Evolutionary conservation across 1,140 invertebrate genomes (phyloP).

Genomic region (Drosophila gunungcola): DNA sequence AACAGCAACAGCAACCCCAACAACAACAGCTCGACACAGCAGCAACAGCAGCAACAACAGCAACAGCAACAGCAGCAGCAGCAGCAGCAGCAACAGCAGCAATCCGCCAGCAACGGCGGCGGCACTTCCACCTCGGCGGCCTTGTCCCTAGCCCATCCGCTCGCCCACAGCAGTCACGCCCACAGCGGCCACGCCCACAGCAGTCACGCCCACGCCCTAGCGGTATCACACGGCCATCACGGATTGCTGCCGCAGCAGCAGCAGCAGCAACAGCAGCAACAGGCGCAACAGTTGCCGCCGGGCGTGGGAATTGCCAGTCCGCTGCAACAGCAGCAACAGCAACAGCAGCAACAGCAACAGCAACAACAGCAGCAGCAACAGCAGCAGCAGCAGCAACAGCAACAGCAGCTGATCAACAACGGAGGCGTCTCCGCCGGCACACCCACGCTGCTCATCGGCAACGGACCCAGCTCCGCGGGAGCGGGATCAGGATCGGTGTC

Average conservation of each 20-base stretch:
- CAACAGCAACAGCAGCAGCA: constrained; percentile 36
- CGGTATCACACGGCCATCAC: constrained; percentile 74
- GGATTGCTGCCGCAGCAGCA: constrained; percentile 73
- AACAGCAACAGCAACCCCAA: constrained; percentile 34
- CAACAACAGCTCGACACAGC: constrained; percentile 37
- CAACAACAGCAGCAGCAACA: constrained; percentile 51
- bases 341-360: constrained; percentile 51
- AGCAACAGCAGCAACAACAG: constrained; percentile 36
- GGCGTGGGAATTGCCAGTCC: constrained; percentile 40
- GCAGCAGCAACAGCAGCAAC: constrained; percentile 54
- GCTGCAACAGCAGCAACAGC: constrained; percentile 68
- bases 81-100: constrained; percentile 43
- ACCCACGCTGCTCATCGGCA: constrained; percentile 67
- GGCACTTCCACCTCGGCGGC: constrained; percentile 40
- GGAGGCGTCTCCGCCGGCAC: constrained; percentile 35
- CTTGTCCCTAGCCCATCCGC: constrained; percentile 34
- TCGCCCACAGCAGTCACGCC: constrained; percentile 40
- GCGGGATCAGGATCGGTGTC: constrained; percentile 82
- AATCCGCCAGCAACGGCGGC: constrained; percentile 45
- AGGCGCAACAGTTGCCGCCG: constrained; percentile 51
- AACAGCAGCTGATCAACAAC: constrained; percentile 54
- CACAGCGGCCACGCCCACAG: constrained; percentile 59
- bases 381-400: constrained; percentile 29
- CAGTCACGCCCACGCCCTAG: constrained; percentile 60
- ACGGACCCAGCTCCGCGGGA: constrained; percentile 79